A percentile compares a stretch with the other conserved stretches of the same genome.
These are phyloP conservation scores for Dryobates pubescens DNA, from an alignment of 2,797 vertebrate genomes.

Conservation along the genomic window DNA sequence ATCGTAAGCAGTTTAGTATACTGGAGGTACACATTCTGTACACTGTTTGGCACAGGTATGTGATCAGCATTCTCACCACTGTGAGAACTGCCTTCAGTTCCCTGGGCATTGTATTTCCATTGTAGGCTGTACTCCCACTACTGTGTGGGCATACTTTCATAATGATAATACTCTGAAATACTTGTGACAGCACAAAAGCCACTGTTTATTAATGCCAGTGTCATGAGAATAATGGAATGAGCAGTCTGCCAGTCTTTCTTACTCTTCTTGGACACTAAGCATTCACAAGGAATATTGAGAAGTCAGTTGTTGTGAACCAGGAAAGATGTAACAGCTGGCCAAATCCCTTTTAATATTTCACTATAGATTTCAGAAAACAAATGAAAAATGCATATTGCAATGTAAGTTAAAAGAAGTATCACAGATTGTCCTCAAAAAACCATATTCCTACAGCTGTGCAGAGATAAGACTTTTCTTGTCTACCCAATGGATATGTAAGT, in stretches of 20 bases:
- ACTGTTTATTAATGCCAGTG: background rate
- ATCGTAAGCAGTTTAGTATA: background rate
- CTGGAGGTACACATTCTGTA: background rate
- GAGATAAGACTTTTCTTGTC: background rate
- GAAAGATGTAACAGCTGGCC: background rate
- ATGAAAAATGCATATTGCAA: too few relatives aligned
- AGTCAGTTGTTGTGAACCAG: background rate
- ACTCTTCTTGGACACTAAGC: background rate
- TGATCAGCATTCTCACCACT: background rate
- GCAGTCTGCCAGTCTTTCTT: background rate
- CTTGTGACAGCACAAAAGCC: background rate
- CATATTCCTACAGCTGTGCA: accelerated
- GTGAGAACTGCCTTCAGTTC: background rate
- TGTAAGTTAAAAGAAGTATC: too few relatives aligned
- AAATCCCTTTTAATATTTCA: background rate
- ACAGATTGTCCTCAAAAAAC: background rate
- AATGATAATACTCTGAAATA: background rate
- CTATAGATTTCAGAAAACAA: background rate
- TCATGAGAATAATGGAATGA: background rate
- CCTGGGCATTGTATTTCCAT: background rate
- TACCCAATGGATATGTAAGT: background rate
- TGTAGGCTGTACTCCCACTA: background rate
- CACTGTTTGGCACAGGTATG: background rate
- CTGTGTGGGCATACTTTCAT: background rate
- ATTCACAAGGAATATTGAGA: background rate